phyloP scores from a whole-genome alignment of 2,113 vertebrate species.

The Suricata suricatta region DNA sequence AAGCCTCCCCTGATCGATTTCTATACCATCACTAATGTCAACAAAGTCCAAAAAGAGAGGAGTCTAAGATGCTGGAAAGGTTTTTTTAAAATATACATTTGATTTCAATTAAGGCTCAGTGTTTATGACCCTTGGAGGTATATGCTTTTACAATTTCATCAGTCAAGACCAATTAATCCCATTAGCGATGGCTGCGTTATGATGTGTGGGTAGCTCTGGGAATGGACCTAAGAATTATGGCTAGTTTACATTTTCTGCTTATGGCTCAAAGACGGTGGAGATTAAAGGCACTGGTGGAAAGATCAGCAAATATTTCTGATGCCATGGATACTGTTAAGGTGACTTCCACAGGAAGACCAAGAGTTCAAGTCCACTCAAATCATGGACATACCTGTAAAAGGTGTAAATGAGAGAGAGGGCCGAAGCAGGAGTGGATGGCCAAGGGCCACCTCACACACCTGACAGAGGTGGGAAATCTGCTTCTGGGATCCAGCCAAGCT shows the following conservation, averaged over 20 bases:
- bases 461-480: neutral
- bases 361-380: conserved; percentile 27
- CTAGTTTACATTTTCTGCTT: neutral
- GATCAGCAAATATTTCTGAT: conserved; percentile 34
- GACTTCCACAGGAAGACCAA: neutral
- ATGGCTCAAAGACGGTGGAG: conserved; percentile 8
- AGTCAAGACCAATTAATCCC: conserved; percentile 73
- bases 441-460: neutral
- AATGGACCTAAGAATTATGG: neutral
- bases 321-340: neutral
- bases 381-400: neutral
- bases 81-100: conserved; percentile 73
- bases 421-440: neutral
- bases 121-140: conserved; percentile 57
- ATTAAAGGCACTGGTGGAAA: neutral
- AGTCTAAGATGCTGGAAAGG: conserved; percentile 45
- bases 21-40: conserved; percentile 58
- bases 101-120: conserved; percentile 71
- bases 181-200: conserved; percentile 30
- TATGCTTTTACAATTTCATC: conserved; percentile 58
- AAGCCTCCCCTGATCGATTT: conserved; percentile 65
- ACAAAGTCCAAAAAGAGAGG: conserved; percentile 63
- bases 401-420: neutral
- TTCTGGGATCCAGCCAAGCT: neutral
- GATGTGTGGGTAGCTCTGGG: neutral